phyloP scores from a whole-genome alignment of 2,797 vertebrate species.

The Thaleichthys pacificus region DNA sequence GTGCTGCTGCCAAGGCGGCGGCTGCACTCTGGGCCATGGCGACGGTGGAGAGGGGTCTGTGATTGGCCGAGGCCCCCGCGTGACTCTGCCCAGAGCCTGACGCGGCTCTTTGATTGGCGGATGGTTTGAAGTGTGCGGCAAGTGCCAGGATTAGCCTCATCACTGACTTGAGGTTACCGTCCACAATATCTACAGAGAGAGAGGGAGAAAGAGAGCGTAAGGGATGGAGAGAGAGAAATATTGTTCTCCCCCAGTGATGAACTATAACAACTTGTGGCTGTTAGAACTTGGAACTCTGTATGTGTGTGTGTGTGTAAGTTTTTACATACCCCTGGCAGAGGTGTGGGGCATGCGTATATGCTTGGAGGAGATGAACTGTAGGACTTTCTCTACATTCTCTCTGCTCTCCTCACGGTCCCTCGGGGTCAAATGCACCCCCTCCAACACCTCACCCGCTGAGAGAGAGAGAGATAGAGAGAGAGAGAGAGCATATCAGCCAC shows the following conservation, averaged over 20 bases:
- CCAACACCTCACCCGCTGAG: slow-evolving; percentile 89
- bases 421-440: slow-evolving; percentile 77
- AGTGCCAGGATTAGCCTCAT: slow-evolving; percentile 95
- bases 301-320: not conserved
- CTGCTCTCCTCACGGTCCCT: slow-evolving; percentile 86
- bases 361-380: slow-evolving; percentile 91
- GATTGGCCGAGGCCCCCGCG: slow-evolving; percentile 54
- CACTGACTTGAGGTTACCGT: slow-evolving; percentile 93
- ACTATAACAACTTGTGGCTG: no score
- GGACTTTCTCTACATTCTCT: slow-evolving; percentile 92
- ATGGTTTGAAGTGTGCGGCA: slow-evolving; percentile 96
- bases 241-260: not conserved
- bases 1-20: slow-evolving; percentile 83
- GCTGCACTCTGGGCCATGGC: slow-evolving; percentile 88
- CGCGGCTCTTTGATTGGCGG: slow-evolving; percentile 70
- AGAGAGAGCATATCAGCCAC: not conserved
- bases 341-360: slow-evolving; percentile 97
- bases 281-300: not conserved
- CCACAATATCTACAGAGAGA: slow-evolving; percentile 84
- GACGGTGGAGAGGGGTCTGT: slow-evolving; percentile 84
- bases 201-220: slow-evolving; percentile 11
- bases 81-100: slow-evolving; percentile 56
- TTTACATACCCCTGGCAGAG: slow-evolving; percentile 83
- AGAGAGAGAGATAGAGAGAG: slow-evolving; percentile 13
- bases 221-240: not conserved